Conservation (phyloP, 2,888 invertebrate species). For the Oxycera nigricornis region DNA sequence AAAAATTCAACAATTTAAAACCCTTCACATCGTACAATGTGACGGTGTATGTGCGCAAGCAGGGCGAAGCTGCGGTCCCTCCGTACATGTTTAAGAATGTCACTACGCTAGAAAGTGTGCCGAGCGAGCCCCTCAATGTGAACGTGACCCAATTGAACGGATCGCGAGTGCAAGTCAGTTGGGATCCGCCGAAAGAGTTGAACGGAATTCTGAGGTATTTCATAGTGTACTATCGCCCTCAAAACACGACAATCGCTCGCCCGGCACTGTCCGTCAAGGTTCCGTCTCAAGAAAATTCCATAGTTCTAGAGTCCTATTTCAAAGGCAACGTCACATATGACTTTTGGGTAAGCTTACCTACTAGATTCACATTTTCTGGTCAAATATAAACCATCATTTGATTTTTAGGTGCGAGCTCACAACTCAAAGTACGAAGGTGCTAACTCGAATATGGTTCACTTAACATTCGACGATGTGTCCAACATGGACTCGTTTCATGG, state of each 20-base stretch:
- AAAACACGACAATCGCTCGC: conserved; percentile 65
- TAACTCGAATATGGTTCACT: conserved; percentile 66
- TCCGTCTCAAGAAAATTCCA: conserved; percentile 45
- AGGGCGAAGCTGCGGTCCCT: conserved; percentile 64
- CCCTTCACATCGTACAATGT: conserved; percentile 81
- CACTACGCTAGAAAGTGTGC: conserved; percentile 75
- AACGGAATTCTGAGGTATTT: conserved; percentile 72
- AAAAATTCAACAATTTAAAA: conserved; percentile 69
- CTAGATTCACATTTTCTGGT: neutral
- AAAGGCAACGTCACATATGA: conserved; percentile 51
- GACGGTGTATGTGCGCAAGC: conserved; percentile 75
- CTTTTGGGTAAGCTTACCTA: conserved; percentile 50
- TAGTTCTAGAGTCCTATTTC: conserved; percentile 48
- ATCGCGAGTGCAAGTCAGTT: conserved; percentile 70
- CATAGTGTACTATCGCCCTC: conserved; percentile 71
- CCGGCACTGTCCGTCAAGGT: conserved; percentile 48
- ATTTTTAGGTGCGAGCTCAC: conserved; percentile 69
- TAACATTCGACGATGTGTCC: conserved; percentile 71
- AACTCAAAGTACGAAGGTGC: conserved; percentile 70
- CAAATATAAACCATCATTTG: no score
- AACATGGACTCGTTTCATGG: conserved; percentile 69
- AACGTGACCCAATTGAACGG: conserved; percentile 71
- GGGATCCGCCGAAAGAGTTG: conserved; percentile 72
- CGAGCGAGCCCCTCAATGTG: conserved; percentile 73
- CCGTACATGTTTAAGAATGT: conserved; percentile 70